A percentile compares a stretch with the other conserved stretches of the same genome.
These are phyloP conservation scores for Callocephalon fimbriatum DNA, from an alignment of 2,113 vertebrate species.

Conservation along the genomic window DNA sequence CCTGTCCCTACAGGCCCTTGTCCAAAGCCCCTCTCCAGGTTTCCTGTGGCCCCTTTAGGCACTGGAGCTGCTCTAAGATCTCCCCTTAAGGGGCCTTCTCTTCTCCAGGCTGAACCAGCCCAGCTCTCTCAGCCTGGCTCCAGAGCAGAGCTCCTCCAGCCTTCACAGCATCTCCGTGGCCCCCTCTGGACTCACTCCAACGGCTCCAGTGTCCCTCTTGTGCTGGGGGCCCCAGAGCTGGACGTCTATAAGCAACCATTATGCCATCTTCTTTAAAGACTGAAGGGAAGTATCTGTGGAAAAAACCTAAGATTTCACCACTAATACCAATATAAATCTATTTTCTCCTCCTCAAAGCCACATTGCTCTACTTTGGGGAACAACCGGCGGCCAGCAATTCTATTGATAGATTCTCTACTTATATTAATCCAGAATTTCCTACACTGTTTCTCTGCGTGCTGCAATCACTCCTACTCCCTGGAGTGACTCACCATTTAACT, in stretches of 20 bases:
- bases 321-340: neutral
- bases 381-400: neutral
- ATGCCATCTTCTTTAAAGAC: rapidly evolving
- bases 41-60: too few relatives aligned
- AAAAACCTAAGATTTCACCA: neutral
- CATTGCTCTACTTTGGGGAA: neutral
- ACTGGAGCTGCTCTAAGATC: too few relatives aligned
- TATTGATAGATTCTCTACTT: constrained; percentile 19
- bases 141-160: neutral
- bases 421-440: constrained; percentile 24
- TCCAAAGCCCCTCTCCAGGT: too few relatives aligned
- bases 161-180: neutral
- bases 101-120: neutral
- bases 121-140: neutral
- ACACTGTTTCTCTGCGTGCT: neutral
- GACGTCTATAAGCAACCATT: rapidly evolving
- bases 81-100: neutral
- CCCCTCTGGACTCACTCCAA: neutral
- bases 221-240: neutral
- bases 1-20: too few relatives aligned
- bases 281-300: rapidly evolving
- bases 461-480: constrained; percentile 30
- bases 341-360: neutral
- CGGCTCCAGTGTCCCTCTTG: neutral
- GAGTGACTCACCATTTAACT: constrained; percentile 40